Base-by-base conservation (phyloP, 2,797 vertebrate genomes). In the Chelon labrosus region DNA sequence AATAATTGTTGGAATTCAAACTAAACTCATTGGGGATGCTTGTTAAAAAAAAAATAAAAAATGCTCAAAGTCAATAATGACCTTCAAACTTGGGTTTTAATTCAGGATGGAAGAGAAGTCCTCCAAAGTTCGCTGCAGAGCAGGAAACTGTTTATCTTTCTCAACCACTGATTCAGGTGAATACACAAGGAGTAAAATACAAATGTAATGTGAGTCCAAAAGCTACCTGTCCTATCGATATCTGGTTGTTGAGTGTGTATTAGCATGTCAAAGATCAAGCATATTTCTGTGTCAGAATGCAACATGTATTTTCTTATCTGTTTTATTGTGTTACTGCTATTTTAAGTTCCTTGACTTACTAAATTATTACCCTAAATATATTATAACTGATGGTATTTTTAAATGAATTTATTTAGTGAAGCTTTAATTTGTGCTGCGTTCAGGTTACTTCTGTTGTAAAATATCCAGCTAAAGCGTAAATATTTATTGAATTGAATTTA, bases 111-210 rank as follows among this genome's bases (percentile, higher is more conserved):
- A 55, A 0, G 3, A 17, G 4, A 50, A 27, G 1, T 16, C 19
- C 16, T 54, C 17, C 31, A 7, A 52, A 27, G 2, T 16, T 54
- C 62, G 67, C 62, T 66, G 60, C 44, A 62, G 51, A 44, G 37
- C 56, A 73, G 50, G 22, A 65, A 62, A 62, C 5, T 27, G 7
- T 41, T 57, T 16, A 9, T 65, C 49, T 50, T 27, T 22, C 64
- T 58, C n/a, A 22, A 22, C 12, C 41, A 41, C 10, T 41, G 38
- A 19, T 9, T 31, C 37, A 35, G 55, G 38, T 50, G 1, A 22
- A 22, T 22, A 22, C 22, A 31, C 7, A 31, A 5, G 7, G 31
- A 31, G 31, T 31, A 31, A 31, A 31, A 31, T 31, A 31, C 4
- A 39, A 39, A 39, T 25, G 14, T 12, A 7, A 55, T n/a, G 27